These are phyloP conservation scores for Eupithecia exiguata DNA, from an alignment of 2,888 invertebrate genomes.

Conservation along the genomic window DNA sequence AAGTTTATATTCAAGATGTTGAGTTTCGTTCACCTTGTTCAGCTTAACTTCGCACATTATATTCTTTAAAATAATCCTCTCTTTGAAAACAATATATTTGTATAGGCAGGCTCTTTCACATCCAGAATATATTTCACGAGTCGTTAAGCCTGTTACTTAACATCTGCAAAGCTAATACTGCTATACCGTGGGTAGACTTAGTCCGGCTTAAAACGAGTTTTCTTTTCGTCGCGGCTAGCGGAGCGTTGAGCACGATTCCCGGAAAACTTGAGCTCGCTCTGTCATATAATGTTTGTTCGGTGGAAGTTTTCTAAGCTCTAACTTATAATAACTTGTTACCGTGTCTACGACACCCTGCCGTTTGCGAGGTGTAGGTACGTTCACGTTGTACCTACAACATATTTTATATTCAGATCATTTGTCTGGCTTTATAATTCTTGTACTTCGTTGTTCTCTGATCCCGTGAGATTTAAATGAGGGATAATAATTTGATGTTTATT, in stretches of 20 bases:
- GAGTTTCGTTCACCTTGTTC: not conserved
- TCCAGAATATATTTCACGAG: constrained; percentile 39
- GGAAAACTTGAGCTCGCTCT: constrained; percentile 41
- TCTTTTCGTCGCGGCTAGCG: constrained; percentile 39
- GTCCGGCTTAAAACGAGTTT: constrained; percentile 45
- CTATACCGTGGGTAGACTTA: constrained; percentile 38
- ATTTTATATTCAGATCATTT: constrained; percentile 23
- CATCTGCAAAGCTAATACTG: constrained; percentile 40
- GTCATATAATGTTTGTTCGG: constrained; percentile 47
- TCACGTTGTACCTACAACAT: constrained; percentile 15
- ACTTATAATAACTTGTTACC: constrained; percentile 47
- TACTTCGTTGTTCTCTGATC: not conserved
- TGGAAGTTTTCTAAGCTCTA: constrained; percentile 44
- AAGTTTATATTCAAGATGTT: not conserved
- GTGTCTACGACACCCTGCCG: constrained; percentile 37
- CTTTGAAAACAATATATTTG: constrained; percentile 35
- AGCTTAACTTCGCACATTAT: constrained; percentile 1
- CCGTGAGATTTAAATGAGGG: constrained; percentile 14
- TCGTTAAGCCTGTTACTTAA: constrained; percentile 42
- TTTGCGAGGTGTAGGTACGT: constrained; percentile 12
- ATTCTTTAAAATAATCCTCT: constrained; percentile 14
- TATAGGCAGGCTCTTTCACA: constrained; percentile 33
- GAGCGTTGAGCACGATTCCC: constrained; percentile 40
- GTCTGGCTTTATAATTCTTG: constrained; percentile 16
- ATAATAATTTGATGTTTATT: constrained; percentile 12